Evolutionary conservation across 1,140 invertebrate genomes (phyloP).

Genomic region (Ceratosolen solmsi): DNA sequence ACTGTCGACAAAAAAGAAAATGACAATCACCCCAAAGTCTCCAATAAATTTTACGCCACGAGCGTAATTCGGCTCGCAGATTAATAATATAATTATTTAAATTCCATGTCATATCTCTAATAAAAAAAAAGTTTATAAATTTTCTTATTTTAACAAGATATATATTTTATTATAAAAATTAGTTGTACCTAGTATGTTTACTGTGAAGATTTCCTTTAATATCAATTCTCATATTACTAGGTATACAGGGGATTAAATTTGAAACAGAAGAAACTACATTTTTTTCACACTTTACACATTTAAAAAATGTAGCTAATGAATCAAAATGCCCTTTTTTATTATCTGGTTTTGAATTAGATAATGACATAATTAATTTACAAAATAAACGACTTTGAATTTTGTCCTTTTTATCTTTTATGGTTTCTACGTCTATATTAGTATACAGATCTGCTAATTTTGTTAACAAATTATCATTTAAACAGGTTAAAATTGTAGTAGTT

Average conservation of each 20-base stretch:
- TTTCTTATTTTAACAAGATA: constrained; percentile 9
- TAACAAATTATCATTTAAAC: constrained; percentile 82
- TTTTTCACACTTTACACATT: constrained; percentile 79
- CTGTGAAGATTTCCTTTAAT: constrained; percentile 80
- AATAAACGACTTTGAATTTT: constrained; percentile 88
- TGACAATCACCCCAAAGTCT: constrained; percentile 91
- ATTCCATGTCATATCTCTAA: constrained; percentile 85
- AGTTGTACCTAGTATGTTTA: constrained; percentile 77
- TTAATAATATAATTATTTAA: constrained; percentile 86
- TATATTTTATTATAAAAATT: constrained; percentile 25
- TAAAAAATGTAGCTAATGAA: constrained; percentile 83
- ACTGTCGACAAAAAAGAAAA: constrained; percentile 84
- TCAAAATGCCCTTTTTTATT: constrained; percentile 84
- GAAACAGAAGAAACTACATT: constrained; percentile 77
- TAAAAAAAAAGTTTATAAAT: constrained; percentile 39
- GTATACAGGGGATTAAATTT: constrained; percentile 79
- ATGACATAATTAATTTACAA: constrained; percentile 84
- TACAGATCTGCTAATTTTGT: constrained; percentile 85
- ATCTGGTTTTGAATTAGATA: constrained; percentile 82
- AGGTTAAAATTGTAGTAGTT: constrained; percentile 84
- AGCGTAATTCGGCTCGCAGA: constrained; percentile 84
- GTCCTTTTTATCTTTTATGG: constrained; percentile 85
- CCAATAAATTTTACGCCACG: constrained; percentile 95
- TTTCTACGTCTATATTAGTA: constrained; percentile 85
- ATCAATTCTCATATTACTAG: constrained; percentile 81